phyloP scores from a whole-genome alignment of 1,140 invertebrate genomes.

The Nasonia longicornis region DNA sequence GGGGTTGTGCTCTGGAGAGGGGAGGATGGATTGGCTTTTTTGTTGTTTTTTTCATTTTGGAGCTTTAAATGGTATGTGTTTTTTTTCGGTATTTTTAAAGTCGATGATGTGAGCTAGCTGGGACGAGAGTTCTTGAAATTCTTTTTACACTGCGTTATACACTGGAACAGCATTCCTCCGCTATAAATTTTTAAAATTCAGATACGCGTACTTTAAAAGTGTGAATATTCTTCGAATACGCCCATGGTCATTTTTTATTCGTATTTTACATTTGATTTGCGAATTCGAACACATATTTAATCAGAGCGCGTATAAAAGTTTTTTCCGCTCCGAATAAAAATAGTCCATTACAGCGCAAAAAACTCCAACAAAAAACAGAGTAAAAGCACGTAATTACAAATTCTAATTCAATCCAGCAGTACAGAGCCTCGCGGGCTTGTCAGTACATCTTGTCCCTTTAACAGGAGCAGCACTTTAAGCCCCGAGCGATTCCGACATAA shows the following conservation, averaged over 20 bases:
- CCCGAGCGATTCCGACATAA: neutral
- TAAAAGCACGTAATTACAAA: neutral
- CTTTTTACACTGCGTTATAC: neutral
- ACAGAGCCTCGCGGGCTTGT: neutral
- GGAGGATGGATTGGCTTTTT: neutral
- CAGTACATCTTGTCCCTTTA: constrained; percentile 8
- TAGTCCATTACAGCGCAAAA: neutral
- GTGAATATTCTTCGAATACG: neutral
- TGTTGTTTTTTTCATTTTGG: no score
- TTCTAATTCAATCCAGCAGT: neutral
- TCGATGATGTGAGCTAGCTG: no score
- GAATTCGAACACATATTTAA: no score
- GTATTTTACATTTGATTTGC: neutral
- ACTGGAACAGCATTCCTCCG: neutral
- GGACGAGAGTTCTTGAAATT: neutral
- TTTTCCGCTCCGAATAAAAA: neutral
- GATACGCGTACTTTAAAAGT: neutral
- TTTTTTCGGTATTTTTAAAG: no score
- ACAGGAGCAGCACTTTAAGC: constrained; percentile 11
- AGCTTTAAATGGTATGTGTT: no score
- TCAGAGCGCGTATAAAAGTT: no score
- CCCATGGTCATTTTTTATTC: neutral
- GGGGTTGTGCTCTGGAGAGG: neutral
- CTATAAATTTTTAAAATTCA: neutral
- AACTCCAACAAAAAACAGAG: no score